Base-by-base conservation (phyloP, 2,797 vertebrate species). In the Arctocebus calabarensis region DNA sequence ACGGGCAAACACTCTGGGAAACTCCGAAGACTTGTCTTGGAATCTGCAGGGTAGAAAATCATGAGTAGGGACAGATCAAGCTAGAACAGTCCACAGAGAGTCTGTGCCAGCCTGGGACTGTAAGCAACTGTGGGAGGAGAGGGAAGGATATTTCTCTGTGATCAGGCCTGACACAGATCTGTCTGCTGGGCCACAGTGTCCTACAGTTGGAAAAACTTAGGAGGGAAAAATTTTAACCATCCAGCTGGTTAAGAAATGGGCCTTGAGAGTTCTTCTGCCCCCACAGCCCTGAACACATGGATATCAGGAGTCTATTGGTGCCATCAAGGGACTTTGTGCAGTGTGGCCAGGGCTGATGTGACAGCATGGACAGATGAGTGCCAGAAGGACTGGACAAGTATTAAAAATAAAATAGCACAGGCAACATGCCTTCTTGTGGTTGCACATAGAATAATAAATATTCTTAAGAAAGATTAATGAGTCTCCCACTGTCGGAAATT, bases 41-140 rank as follows among this genome's bases (percentile, higher is more conserved):
- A 48, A 9, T 61, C 37, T 16, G 19, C 4, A 34, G 59, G 32
- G 37, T 14, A 37, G 25, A 62, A 20, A 40, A 11, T 8, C 12
- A 7, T 4, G 40, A 83, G 12, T 11, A 3, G 22, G 37, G 7
- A 4, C 5, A 13, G 19, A 7, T 9, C 27, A 16, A 19, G 20
- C 59, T n/a, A 8, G 9, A 4, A 20, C 25, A 3, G 29, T 0
- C 1, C 22, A 40, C 10, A 13, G 64, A 17, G 12, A 32, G 1
- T 20, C 57, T 20, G 34, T 2, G 0, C 79, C 2, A 8, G 1
- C 7, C 7, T 3, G 3, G 37, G n/a, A 10, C n/a, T 32, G 37
- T 25, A 32, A 20, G 74, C 62, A 23, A 13, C 16, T 19, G 5
- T 20, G 88, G 91, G 61, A 16, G 7, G 52, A 75, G 19, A 55